Percentiles rank a stretch among this genome's conserved stretches.
phyloP scores from a whole-genome alignment of 2,888 invertebrate genomes.

The Pristionchus mayeri region DNA sequence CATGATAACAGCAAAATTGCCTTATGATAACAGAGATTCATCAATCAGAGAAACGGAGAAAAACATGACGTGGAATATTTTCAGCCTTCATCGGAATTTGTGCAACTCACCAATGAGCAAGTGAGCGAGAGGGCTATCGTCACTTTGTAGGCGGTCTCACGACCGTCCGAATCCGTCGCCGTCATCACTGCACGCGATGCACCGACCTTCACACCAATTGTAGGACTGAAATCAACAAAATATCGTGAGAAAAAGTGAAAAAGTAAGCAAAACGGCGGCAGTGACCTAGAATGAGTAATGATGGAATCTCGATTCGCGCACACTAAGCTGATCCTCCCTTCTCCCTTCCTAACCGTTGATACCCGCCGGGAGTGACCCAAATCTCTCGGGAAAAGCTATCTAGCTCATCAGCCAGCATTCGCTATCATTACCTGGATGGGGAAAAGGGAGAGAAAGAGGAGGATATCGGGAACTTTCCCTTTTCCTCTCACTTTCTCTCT shows the following conservation, averaged over 20 bases:
- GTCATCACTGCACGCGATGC: not conserved
- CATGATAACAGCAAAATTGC: too few relatives aligned
- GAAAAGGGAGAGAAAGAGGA: constrained; percentile 13
- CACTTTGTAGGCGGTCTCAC: constrained; percentile 44
- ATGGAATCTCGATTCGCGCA: not conserved
- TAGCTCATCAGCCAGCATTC: constrained; percentile 37
- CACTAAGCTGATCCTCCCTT: constrained; percentile 28
- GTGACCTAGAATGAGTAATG: constrained; percentile 11
- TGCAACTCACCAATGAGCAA: constrained; percentile 3
- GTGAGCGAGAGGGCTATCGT: constrained; percentile 27
- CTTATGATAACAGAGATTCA: too few relatives aligned
- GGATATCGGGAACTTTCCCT: constrained; percentile 40
- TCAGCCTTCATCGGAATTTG: not conserved
- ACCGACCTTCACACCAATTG: not conserved
- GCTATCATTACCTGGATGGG: constrained; percentile 14
- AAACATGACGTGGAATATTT: too few relatives aligned
- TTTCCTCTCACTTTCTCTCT: constrained; percentile 18
- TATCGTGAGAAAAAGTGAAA: constrained; percentile 3
- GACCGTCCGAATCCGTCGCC: constrained; percentile 26
- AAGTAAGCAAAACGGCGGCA: too few relatives aligned
- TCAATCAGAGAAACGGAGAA: too few relatives aligned
- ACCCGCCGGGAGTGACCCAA: constrained; percentile 33
- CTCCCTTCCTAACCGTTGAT: not conserved
- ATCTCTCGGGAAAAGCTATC: constrained; percentile 42
- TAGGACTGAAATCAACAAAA: not conserved